Conservation (phyloP, 2,888 invertebrate species). For the Scaptomyza tumidula region DNA sequence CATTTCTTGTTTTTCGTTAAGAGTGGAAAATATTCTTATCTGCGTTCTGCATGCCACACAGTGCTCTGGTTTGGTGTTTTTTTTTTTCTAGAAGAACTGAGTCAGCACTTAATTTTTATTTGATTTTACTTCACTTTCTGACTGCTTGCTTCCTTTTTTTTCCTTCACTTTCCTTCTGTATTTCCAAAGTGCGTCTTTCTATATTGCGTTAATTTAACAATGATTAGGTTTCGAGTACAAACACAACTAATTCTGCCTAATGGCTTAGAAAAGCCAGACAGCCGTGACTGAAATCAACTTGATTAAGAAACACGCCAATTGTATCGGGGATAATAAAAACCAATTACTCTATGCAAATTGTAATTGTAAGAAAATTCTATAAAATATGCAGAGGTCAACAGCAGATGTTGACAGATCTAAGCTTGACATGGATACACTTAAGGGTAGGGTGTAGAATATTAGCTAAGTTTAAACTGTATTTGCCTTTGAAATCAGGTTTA, state of each 20-base stretch:
- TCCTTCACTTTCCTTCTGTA: not conserved
- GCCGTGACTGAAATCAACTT: conserved; percentile 41
- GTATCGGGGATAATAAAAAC: conserved; percentile 32
- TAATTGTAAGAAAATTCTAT: not conserved
- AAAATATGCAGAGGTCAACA: too few species aligned
- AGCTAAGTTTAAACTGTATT: too few species aligned
- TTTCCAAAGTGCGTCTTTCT: conserved; percentile 56
- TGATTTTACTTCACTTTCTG: conserved; percentile 62
- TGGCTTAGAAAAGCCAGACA: not conserved
- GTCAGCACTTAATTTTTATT: conserved; percentile 78
- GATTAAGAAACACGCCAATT: conserved; percentile 63
- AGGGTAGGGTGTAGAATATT: not conserved
- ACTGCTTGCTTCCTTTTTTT: conserved; percentile 3
- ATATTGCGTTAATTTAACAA: conserved; percentile 72
- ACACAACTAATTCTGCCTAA: conserved; percentile 4
- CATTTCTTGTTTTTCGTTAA: conserved; percentile 3
- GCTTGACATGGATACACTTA: not conserved
- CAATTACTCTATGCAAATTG: conserved; percentile 44
- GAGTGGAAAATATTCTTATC: conserved; percentile 70
- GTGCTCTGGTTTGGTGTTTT: conserved; percentile 16
- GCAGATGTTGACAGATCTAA: too few species aligned
- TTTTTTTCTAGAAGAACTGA: conserved; percentile 68
- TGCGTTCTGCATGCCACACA: conserved; percentile 71
- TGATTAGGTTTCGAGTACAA: conserved; percentile 56
- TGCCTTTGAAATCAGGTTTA: too few species aligned